phyloP scores from a whole-genome alignment of 2,113 vertebrate species.

The Neolamprologus sp. region DNA sequence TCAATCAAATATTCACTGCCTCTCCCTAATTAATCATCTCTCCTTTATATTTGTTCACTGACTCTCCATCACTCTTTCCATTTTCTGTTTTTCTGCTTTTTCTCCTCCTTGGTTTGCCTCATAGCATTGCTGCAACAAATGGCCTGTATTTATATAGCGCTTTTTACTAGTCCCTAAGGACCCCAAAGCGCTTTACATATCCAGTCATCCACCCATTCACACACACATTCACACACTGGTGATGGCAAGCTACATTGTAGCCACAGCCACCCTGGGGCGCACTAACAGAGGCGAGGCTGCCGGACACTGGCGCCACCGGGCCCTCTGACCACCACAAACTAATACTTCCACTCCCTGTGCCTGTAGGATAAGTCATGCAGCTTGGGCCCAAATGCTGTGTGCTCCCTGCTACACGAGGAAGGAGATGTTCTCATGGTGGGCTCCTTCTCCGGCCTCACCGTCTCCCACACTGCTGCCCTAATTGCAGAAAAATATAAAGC shows the following conservation, averaged over 20 bases:
- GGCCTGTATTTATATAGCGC: no score
- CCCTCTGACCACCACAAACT: not conserved
- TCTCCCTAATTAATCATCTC: constrained; percentile 19
- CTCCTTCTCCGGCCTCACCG: constrained; percentile 74
- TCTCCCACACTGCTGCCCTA: constrained; percentile 77
- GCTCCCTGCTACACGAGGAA: constrained; percentile 64
- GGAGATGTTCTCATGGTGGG: constrained; percentile 80
- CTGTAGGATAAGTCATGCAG: constrained; percentile 85
- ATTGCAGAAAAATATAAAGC: constrained; percentile 30
- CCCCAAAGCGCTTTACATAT: no score
- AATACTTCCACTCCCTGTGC: not conserved
- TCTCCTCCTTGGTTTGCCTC: not conserved
- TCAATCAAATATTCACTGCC: constrained; percentile 39
- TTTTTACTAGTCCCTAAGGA: no score
- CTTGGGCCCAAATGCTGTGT: constrained; percentile 76
- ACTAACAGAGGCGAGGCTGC: accelerated
- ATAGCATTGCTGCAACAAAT: not conserved
- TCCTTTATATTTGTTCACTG: not conserved
- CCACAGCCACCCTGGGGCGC: accelerated
- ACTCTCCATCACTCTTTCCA: not conserved
- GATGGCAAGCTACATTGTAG: no score
- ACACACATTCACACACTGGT: no score
- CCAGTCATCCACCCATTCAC: no score
- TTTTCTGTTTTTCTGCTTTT: not conserved
- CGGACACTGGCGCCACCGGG: no score